Conservation (phyloP, 1,140 invertebrate genomes). For the Trichonephila clavipes region DNA sequence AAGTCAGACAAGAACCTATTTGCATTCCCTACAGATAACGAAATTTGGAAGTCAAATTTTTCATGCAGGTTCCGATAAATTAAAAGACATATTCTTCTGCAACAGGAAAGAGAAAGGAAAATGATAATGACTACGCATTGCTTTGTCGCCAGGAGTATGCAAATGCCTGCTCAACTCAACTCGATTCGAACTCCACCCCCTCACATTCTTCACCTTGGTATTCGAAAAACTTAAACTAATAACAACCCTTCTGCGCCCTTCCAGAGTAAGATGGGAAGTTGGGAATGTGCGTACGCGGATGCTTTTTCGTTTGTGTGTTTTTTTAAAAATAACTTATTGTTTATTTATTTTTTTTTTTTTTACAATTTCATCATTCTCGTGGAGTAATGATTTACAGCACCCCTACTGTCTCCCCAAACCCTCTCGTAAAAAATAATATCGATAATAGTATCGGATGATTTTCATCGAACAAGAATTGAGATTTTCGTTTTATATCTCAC, state of each 20-base stretch:
- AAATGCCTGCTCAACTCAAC: conserved; percentile 45
- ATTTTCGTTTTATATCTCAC: conserved; percentile 41
- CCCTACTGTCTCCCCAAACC: not conserved
- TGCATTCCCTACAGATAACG: conserved; percentile 65
- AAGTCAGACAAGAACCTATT: conserved; percentile 55
- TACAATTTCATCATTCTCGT: not conserved
- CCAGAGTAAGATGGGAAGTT: not conserved
- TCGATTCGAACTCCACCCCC: not conserved
- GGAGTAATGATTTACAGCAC: not conserved
- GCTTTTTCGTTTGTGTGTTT: not conserved
- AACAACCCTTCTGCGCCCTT: conserved; percentile 25
- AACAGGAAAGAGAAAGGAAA: conserved; percentile 47
- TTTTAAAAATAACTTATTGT: not conserved
- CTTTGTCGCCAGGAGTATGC: conserved; percentile 50
- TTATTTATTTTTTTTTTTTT: conserved; percentile 8
- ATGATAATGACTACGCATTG: conserved; percentile 71
- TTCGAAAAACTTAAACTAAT: conserved; percentile 71
- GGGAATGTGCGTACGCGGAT: not conserved
- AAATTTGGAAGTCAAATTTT: conserved; percentile 71
- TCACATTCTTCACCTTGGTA: not conserved
- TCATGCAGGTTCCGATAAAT: conserved; percentile 55
- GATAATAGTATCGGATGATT: conserved; percentile 60
- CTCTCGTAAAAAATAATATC: conserved; percentile 36
- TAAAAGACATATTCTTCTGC: conserved; percentile 60
- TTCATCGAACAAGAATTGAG: conserved; percentile 55